Conservation (phyloP, 23 tunicate species). For the Oikopleura dioica region DNA sequence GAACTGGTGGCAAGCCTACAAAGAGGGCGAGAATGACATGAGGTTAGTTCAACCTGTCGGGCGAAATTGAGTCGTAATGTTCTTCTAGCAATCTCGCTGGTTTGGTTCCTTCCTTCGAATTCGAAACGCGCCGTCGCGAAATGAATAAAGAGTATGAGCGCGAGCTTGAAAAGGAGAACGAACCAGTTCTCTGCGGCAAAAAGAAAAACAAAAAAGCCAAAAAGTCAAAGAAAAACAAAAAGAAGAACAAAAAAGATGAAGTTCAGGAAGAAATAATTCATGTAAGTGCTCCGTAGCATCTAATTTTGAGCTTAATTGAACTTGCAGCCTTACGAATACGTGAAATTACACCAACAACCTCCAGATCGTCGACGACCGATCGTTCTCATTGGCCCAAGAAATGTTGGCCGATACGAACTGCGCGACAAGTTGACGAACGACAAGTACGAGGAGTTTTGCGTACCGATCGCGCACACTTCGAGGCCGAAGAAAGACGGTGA, state of each 20-base stretch:
- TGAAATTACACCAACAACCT: conserved; percentile 80
- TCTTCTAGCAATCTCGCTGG: conserved; percentile 32
- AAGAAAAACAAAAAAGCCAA: conserved; percentile 16
- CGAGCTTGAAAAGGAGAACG: conserved; percentile 8
- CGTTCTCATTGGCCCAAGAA: conserved; percentile 67
- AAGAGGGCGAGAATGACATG: conserved; percentile 73
- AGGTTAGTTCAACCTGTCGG: too few species aligned
- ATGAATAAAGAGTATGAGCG: conserved; percentile 22
- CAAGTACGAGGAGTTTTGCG: conserved; percentile 35
- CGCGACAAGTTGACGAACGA: conserved; percentile 54
- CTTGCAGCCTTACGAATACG: conserved; percentile 60
- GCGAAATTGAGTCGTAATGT: too few species aligned
- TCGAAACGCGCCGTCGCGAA: not conserved
- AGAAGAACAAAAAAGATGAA: too few species aligned
- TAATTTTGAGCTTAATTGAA: conserved; percentile 27
- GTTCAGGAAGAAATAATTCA: too few species aligned
- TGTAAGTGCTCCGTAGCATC: too few species aligned
- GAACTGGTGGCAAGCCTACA: conserved; percentile 95
- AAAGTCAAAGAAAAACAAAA: conserved; percentile 8
- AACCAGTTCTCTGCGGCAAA: conserved; percentile 13
- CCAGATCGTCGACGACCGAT: conserved; percentile 54
- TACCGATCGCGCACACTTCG: conserved; percentile 21
- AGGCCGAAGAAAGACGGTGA: conserved; percentile 35
- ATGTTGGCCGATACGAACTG: conserved; percentile 77
- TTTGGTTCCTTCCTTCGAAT: not conserved